phyloP scores from a whole-genome alignment of 2,113 vertebrate species.

The Chunga burmeisteri region DNA sequence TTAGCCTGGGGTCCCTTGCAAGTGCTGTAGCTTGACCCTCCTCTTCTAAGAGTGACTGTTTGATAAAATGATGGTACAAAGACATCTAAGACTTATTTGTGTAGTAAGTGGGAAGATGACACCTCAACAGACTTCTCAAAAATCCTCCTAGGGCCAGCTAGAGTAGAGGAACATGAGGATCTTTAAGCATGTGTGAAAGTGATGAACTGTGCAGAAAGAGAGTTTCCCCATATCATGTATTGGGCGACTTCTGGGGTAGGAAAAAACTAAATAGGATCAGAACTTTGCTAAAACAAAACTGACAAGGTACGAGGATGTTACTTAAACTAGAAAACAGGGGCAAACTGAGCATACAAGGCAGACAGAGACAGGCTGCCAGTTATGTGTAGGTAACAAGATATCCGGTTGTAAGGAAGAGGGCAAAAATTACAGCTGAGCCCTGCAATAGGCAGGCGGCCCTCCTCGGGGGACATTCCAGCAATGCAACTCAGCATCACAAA shows the following conservation, averaged over 20 bases:
- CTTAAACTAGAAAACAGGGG: background rate
- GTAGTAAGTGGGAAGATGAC: background rate
- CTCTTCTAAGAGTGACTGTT: background rate
- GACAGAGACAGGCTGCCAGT: background rate
- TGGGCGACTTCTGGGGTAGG: background rate
- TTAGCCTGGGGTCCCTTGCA: background rate
- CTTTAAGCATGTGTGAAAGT: background rate
- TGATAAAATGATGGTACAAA: background rate
- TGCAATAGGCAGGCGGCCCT: background rate
- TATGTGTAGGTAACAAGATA: background rate
- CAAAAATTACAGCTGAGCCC: background rate
- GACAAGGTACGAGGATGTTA: background rate
- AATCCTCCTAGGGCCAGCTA: background rate
- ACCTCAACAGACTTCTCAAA: background rate
- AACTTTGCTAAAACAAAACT: background rate
- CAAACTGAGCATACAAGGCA: background rate
- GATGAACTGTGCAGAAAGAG: background rate
- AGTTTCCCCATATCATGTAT: fast-evolving
- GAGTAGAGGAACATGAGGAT: background rate
- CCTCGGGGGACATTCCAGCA: background rate
- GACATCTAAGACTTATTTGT: background rate
- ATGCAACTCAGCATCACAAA: background rate
- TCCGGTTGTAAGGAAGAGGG: background rate
- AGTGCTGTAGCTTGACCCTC: background rate
- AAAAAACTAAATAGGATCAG: background rate